A percentile compares a stretch with the other conserved stretches of the same genome.
Evolutionary conservation across 2,113 vertebrate species (phyloP).

Genomic region (Dinomys branickii): DNA sequence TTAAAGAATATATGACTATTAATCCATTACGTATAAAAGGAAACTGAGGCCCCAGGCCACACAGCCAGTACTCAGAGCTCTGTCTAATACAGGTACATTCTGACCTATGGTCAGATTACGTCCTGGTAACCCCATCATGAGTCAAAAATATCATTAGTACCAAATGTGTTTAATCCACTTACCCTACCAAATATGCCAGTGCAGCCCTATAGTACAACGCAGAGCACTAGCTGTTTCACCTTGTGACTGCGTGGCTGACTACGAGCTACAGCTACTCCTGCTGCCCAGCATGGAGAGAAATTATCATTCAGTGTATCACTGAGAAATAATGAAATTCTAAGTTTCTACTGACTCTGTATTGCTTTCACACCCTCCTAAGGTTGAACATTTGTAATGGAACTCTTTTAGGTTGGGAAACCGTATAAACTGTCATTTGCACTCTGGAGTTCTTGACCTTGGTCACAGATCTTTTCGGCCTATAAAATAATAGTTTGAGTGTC

Average conservation of each 20-base stretch:
- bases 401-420: neutral
- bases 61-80: neutral
- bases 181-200: neutral
- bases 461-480: too few relatives aligned
- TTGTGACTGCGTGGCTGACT: neutral
- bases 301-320: neutral
- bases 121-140: neutral
- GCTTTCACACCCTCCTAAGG: neutral
- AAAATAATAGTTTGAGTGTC: neutral
- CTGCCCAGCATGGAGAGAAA: neutral
- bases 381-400: neutral
- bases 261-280: neutral
- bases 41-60: neutral
- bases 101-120: too few relatives aligned
- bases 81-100: neutral
- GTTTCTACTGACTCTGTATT: neutral
- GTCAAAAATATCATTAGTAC: neutral
- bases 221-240: neutral
- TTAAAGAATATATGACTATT: neutral
- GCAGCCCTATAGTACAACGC: accelerated
- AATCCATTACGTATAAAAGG: neutral
- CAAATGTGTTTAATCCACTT: neutral
- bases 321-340: neutral
- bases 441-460: neutral
- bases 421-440: neutral